A percentile compares a stretch with the other conserved stretches of the same genome.
These are phyloP conservation scores for Ptychobarbus kaznakovi DNA, from an alignment of 2,797 vertebrate genomes.

Conservation along the genomic window DNA sequence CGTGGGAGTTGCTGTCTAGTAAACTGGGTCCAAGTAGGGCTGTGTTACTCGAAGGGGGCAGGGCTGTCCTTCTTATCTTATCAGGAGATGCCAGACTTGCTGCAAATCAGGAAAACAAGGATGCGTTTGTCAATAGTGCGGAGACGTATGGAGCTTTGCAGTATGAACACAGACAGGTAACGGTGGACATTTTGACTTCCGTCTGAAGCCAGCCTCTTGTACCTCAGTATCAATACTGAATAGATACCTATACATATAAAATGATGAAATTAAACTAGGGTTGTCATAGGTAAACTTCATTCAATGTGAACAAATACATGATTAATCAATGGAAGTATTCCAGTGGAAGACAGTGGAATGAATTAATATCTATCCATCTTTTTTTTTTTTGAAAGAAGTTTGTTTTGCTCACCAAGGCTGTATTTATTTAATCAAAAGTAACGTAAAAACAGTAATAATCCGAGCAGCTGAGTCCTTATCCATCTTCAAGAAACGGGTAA, in stretches of 20 bases:
- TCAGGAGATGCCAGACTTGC: constrained; percentile 98
- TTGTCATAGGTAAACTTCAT: background rate
- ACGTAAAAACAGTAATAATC: too few relatives aligned
- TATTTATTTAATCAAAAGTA: background rate
- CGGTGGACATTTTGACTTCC: background rate
- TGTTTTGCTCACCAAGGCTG: background rate
- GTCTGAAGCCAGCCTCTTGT: background rate
- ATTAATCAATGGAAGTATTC: background rate
- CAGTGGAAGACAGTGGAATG: too few relatives aligned
- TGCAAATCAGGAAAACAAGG: constrained; percentile 65
- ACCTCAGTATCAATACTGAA: background rate
- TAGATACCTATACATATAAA: background rate
- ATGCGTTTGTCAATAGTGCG: constrained; percentile 1
- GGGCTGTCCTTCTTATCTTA: constrained; percentile 88
- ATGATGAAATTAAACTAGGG: background rate
- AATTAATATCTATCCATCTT: too few relatives aligned
- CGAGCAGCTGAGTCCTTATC: too few relatives aligned
- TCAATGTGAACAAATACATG: background rate
- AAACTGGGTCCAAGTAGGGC: constrained; percentile 93
- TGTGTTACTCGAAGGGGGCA: constrained; percentile 87
- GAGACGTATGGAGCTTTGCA: background rate
- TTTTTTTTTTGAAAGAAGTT: background rate
- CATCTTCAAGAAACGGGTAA: too few relatives aligned
- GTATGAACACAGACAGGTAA: background rate
- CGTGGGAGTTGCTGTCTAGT: constrained; percentile 95